Conservation (phyloP, 1,140 invertebrate species). For the Andrena cerasifolii region DNA sequence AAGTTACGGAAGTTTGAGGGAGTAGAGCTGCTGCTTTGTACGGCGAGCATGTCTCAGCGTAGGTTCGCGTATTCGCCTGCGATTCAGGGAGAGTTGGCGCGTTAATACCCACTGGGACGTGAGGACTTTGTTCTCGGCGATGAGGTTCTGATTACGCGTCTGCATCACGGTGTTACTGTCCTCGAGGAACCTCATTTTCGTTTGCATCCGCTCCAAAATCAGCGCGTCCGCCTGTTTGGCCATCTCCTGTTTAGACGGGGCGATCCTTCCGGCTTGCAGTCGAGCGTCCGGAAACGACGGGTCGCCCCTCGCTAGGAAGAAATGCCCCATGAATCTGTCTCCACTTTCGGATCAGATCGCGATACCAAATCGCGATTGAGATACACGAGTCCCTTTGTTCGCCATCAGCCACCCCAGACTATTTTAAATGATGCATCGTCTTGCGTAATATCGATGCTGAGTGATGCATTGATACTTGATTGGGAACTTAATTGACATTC, state of each 20-base stretch:
- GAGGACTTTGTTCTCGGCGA: slow-evolving; percentile 66
- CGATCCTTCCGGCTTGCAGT: slow-evolving; percentile 45
- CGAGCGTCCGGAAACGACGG: slow-evolving; percentile 35
- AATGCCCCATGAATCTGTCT: background rate
- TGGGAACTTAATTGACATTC: too few species aligned
- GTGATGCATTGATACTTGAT: too few species aligned
- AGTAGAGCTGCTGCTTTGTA: background rate
- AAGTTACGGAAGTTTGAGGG: background rate
- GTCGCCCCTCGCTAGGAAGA: slow-evolving; percentile 50
- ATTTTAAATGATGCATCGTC: too few species aligned
- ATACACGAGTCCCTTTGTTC: too few species aligned
- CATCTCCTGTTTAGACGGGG: slow-evolving; percentile 9
- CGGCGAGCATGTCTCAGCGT: background rate
- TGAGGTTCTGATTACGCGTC: slow-evolving; percentile 62
- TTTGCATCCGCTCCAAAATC: slow-evolving; percentile 45
- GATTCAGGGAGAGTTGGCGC: background rate
- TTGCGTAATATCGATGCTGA: too few species aligned
- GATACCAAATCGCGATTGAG: too few species aligned
- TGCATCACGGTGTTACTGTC: slow-evolving; percentile 62
- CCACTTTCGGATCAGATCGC: too few species aligned
- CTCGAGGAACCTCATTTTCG: slow-evolving; percentile 65
- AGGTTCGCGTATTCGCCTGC: background rate
- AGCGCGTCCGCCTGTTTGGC: slow-evolving; percentile 2
- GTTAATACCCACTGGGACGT: slow-evolving; percentile 61
- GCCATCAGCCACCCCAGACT: too few species aligned